Conservation (phyloP, 2,888 invertebrate genomes). For the Orchestes rusci region DNA sequence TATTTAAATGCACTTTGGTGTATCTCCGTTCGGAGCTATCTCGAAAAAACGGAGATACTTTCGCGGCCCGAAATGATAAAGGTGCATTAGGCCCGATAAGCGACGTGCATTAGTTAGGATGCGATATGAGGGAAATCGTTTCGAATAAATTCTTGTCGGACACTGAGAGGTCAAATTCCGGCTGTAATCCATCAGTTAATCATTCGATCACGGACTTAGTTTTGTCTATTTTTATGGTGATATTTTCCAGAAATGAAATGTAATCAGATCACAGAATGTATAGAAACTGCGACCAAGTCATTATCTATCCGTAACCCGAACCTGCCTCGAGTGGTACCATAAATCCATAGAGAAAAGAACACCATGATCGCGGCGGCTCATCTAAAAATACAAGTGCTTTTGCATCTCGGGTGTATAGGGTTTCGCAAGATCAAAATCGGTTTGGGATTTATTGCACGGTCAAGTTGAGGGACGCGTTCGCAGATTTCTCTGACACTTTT, state of each 20-base stretch:
- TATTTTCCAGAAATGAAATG: too few relatives aligned
- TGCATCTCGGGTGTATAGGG: conserved; percentile 25
- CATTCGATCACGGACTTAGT: too few relatives aligned
- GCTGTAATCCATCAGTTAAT: too few relatives aligned
- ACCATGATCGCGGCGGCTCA: conserved; percentile 19
- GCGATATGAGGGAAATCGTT: conserved; percentile 11
- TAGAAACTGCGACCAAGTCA: too few relatives aligned
- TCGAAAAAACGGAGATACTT: conserved; percentile 22
- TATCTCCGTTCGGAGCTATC: conserved; percentile 20
- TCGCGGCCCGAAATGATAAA: conserved; percentile 22
- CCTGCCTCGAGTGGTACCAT: conserved; percentile 17
- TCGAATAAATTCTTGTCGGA: conserved; percentile 13
- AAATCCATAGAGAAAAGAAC: conserved; percentile 21
- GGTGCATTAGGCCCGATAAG: conserved; percentile 23
- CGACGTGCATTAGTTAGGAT: conserved; percentile 18
- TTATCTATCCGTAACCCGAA: conserved; percentile 13
- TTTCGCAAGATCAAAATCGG: conserved; percentile 24
- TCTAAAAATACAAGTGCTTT: conserved; percentile 24
- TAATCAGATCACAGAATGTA: too few relatives aligned
- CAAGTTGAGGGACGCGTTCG: conserved; percentile 13
- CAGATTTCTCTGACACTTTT: not conserved
- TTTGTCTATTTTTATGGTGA: too few relatives aligned
- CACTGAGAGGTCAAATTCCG: too few relatives aligned
- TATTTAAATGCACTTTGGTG: conserved; percentile 25
- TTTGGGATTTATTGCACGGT: conserved; percentile 19